A percentile compares a stretch with the other conserved stretches of the same genome.
These are phyloP conservation scores for Chymomyza procnemis DNA, from an alignment of 2,888 invertebrate genomes.

Conservation along the genomic window DNA sequence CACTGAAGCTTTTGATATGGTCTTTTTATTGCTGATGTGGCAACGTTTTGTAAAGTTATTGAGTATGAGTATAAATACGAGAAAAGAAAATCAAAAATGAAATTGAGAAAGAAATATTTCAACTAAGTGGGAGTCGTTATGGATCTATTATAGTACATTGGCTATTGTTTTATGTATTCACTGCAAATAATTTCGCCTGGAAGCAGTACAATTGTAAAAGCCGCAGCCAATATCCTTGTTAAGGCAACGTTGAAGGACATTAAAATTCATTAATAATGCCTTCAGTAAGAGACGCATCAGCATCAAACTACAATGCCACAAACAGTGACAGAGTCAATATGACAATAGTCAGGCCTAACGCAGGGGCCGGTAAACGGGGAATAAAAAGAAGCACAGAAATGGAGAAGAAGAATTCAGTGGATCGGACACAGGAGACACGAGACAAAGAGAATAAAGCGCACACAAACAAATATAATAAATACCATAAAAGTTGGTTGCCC, in stretches of 20 bases:
- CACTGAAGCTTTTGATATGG: constrained; percentile 7
- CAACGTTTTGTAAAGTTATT: not conserved
- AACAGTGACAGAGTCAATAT: not conserved
- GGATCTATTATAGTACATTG: not conserved
- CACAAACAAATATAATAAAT: constrained; percentile 28
- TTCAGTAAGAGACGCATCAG: constrained; percentile 19
- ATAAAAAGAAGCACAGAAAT: too few relatives aligned
- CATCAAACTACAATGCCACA: constrained; percentile 1
- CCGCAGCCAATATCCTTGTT: not conserved
- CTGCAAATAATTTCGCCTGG: too few relatives aligned
- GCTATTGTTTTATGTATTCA: not conserved
- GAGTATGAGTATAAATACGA: not conserved
- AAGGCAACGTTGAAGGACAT: not conserved
- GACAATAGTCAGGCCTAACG: not conserved
- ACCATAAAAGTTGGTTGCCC: constrained; percentile 20
- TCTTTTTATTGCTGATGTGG: constrained; percentile 16
- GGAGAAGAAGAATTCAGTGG: not conserved
- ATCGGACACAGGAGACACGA: constrained; percentile 1
- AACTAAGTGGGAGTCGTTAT: not conserved
- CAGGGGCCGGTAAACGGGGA: not conserved
- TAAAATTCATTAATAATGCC: constrained; percentile 38
- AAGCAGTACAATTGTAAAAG: constrained; percentile 1
- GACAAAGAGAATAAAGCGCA: constrained; percentile 10
- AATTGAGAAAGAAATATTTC: not conserved
- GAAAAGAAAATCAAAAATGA: not conserved